These are phyloP conservation scores for Theropithecus gelada DNA, from an alignment of 2,113 vertebrate genomes.

Conservation along the genomic window DNA sequence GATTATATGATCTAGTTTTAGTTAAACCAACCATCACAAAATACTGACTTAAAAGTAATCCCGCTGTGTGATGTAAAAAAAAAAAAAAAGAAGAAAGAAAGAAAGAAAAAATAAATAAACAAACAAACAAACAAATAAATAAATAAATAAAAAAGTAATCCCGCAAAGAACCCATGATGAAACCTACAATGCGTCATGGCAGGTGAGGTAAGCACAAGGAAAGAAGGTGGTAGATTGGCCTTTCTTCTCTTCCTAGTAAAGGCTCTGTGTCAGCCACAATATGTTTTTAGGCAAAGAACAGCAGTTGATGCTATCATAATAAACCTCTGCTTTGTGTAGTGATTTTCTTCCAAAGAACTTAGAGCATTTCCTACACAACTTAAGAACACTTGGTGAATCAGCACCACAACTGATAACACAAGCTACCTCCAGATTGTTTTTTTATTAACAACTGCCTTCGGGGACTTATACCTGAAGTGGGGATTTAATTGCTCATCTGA, in stretches of 20 bases:
- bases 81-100: too few species aligned
- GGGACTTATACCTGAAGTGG: background rate
- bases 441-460: background rate
- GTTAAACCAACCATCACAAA: background rate
- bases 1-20: background rate
- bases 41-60: background rate
- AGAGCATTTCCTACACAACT: background rate
- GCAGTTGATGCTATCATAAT: background rate
- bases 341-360: slow-evolving; percentile 5
- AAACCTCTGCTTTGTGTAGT: background rate
- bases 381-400: background rate
- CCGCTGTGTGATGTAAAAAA: too few species aligned
- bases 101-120: too few species aligned
- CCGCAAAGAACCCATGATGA: background rate
- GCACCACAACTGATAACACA: background rate
- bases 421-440: background rate
- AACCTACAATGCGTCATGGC: too few species aligned
- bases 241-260: background rate
- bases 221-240: background rate
- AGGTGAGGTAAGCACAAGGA: background rate
- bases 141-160: background rate
- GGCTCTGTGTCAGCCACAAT: background rate
- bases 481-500: background rate
- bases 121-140: too few species aligned
- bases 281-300: background rate